Evolutionary conservation across 2,113 vertebrate genomes (phyloP), one percentile per base, ranked within the genome.

Genomic region (Semnornis frantzii): DNA sequence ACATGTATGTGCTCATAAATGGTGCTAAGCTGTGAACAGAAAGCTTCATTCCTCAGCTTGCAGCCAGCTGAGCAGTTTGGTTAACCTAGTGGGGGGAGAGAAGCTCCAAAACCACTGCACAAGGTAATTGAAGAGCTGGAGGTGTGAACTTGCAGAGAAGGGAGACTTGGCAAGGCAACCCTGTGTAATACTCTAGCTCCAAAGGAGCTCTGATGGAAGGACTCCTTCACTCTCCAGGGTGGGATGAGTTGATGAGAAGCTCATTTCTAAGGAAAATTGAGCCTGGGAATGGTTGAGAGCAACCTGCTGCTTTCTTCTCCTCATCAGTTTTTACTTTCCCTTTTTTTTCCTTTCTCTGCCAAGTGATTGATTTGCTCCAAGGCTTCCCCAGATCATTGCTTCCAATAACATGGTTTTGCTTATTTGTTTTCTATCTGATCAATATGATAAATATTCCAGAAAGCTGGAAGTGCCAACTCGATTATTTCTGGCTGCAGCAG

Each of bases 261-360:
- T 92, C 82, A 86, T 97, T 96, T 96, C 93, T 91, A 96, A 97
- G 96, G 97, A 97, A 97, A 97, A 98, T 95, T 92, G 93, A 83
- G 95, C 97, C 95, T 92, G 85, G 94, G 71, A 97, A 92, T 70
- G 85, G 44, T 90, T 30, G 93, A 92, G 95, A 96, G 91, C 39
- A 39, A 94, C 85, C 42, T 46, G 75, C 85, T 85, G 46, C 66
- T 59, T 44, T 44, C 42, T 16, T 46, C 15, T 44, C 15, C 3
- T 44, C 15, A 15, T 44, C 7, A 5, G 13, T 44, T 44, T 44
- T 44, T 44, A 44, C 42, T 44, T 44, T 44, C 42, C 42, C 15
- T 16, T 44, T 44, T 44, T 44, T 44, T 44, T 44, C 11, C 48
- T n/a, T 24, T 21, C 80, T 70, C 94, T 79, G 73, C 86, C 95